phyloP scores from a whole-genome alignment of 2,113 vertebrate genomes.

The Struthidea cinerea region DNA sequence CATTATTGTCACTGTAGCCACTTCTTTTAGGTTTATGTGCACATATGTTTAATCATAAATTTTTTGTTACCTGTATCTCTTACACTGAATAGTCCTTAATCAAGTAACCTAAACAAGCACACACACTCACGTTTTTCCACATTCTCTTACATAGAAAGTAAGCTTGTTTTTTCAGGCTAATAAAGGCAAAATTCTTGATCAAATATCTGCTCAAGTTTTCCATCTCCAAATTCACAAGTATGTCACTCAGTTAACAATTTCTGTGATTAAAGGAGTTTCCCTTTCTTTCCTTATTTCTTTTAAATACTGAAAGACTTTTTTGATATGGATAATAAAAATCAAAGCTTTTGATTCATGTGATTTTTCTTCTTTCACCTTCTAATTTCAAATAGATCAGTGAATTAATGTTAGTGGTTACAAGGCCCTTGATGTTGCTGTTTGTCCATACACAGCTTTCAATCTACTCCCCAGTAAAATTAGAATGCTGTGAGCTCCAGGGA shows the following conservation, averaged over 20 bases:
- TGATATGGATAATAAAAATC: background rate
- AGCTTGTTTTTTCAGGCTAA: background rate
- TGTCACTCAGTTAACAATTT: background rate
- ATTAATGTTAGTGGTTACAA: background rate
- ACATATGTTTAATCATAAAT: background rate
- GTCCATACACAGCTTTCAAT: background rate
- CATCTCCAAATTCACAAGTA: background rate
- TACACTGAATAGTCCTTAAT: background rate
- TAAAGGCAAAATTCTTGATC: background rate
- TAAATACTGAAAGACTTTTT: background rate
- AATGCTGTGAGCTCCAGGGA: background rate
- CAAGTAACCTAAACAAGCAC: background rate
- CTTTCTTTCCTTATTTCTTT: background rate
- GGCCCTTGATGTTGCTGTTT: background rate
- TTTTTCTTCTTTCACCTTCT: background rate
- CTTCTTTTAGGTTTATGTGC: background rate
- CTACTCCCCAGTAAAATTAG: background rate
- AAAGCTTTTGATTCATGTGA: background rate
- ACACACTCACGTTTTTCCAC: background rate
- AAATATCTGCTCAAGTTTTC: background rate
- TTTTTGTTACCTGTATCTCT: background rate
- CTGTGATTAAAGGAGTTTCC: background rate
- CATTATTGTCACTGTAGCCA: background rate
- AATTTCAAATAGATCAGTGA: background rate
- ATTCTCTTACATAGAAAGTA: background rate